Conservation (phyloP, 2,113 vertebrate genomes). For the Brachyhypopomus occidentalis region DNA sequence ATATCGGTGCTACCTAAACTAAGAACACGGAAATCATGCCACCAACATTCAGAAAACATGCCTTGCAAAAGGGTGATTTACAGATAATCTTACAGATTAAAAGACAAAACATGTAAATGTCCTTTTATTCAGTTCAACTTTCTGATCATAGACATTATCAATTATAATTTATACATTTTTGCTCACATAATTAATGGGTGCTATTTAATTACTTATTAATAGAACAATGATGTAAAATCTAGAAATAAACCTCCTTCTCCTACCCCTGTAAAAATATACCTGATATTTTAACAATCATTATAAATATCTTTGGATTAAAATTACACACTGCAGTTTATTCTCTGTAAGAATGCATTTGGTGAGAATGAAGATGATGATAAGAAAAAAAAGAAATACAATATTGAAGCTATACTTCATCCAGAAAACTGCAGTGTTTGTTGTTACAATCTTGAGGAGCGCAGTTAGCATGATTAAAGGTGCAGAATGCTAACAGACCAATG, state of each 20-base stretch:
- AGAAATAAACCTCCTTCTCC: not conserved
- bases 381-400: too few relatives aligned
- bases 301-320: conserved; percentile 43
- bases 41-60: not conserved
- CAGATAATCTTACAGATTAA: not conserved
- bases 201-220: not conserved
- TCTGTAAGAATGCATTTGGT: not conserved
- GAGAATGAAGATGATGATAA: not conserved
- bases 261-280: not conserved
- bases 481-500: not conserved
- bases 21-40: not conserved
- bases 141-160: too few relatives aligned
- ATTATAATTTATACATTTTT: too few relatives aligned
- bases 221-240: not conserved
- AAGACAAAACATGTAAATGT: not conserved
- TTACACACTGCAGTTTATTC: not conserved
- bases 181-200: too few relatives aligned
- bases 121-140: not conserved
- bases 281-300: not conserved
- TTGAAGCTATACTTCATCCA: not conserved
- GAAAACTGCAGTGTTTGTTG: not conserved
- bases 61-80: not conserved
- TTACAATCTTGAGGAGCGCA: not conserved
- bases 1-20: not conserved
- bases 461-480: not conserved